Evolutionary conservation across 2,797 vertebrate genomes (phyloP), one percentile per base, ranked within the genome.

Genomic region (Channa striata): DNA sequence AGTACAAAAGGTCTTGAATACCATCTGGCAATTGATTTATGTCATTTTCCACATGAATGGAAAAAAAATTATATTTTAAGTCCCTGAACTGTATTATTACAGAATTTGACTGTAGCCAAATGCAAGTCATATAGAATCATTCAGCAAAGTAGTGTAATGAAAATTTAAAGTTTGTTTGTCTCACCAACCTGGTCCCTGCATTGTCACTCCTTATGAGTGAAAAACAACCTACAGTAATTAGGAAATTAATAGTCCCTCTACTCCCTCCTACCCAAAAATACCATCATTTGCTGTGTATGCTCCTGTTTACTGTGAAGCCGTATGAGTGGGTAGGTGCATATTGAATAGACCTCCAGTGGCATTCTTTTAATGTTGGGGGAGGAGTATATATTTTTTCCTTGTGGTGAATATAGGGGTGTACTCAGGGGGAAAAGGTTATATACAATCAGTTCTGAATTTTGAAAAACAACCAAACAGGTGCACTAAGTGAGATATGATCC

Each of bases 161-260:
- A 54, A 74, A 74, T 74, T 66, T 53, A 33, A 46, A 30, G 19
- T 74, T 74, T 72, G n/a, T 78, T 65, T 82, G 57, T 74, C 61
- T 77, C 30, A n/a, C n/a, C n/a, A n/a, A n/a, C n/a, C 48, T 66
- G 23, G 20, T 51, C 16, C 11, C 37, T 54, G 64, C n/a, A 46
- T 43, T 66, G 49, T 8, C 48, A 30, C 48, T 20, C 39, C 57
- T 68, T 58, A 37, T 84, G 53, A 86, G 72, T 82, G 40, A 75
- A 80, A 72, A 73, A 72, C 74, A 74, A 19, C 44, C 36, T 48
- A 53, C 56, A 46, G 36, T 79, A 56, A 78, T 81, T 78, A 54
- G 40, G 72, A 79, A 85, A 80, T 80, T 34, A 84, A 83, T 81
- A 74, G 74, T 64, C 76, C 66, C 58, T 65, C 56, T 39, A 40